Evolutionary conservation across 2,797 vertebrate species (phyloP).

Genomic region (Psittacula echo): DNA sequence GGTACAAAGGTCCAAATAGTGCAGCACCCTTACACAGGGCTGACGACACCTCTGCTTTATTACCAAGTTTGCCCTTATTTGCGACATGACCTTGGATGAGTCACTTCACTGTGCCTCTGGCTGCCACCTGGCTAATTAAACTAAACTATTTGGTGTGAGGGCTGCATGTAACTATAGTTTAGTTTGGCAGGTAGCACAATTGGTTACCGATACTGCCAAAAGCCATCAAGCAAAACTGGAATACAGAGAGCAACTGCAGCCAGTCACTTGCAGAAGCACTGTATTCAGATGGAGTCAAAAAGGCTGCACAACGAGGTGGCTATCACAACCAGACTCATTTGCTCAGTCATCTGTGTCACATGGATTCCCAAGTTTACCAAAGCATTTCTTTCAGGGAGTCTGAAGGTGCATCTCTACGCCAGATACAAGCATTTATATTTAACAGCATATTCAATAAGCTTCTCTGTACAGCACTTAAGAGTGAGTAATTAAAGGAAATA

Average conservation of each 20-base stretch:
- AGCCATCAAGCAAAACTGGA: background rate
- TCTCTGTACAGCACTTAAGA: conserved; percentile 65
- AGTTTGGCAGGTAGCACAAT: background rate
- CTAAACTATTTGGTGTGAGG: background rate
- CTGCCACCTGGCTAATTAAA: background rate
- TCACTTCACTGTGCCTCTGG: background rate
- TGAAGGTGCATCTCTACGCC: background rate
- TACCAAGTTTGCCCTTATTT: background rate
- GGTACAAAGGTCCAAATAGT: background rate
- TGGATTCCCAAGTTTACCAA: background rate
- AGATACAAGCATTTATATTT: conserved; percentile 18
- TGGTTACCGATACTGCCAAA: background rate
- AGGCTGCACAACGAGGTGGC: background rate
- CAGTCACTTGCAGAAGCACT: background rate
- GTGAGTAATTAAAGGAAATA: conserved; percentile 76
- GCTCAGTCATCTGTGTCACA: background rate
- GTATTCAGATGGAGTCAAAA: background rate
- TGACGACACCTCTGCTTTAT: background rate
- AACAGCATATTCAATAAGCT: conserved; percentile 54
- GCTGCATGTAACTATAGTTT: background rate
- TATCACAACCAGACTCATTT: background rate
- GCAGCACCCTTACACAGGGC: background rate
- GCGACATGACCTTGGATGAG: background rate
- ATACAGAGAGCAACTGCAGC: background rate
- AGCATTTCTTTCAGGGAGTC: background rate